Base-by-base conservation (phyloP, 2,113 vertebrate species). In the Mixornis gularis region DNA sequence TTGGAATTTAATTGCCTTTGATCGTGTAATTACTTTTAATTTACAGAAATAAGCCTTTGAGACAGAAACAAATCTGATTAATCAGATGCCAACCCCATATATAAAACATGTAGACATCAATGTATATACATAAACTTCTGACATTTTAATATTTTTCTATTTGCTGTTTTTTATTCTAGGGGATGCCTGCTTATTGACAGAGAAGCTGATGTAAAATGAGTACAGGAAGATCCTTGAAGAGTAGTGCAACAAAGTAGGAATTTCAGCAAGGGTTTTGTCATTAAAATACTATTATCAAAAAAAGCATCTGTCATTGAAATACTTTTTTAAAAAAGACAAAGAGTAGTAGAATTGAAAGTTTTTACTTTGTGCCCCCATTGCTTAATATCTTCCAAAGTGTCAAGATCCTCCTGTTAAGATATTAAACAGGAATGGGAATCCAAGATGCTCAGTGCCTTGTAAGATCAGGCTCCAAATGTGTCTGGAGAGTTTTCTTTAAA, bases 31-130 rank as follows among this genome's bases (percentile, higher is more conserved):
- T 92, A 40, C 77, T 89, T 93, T 88, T 71, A 43, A 51, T 82
- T 86, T 89, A 86, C 44, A 74, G 48, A 87, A 90, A 41, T 83
- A 78, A 95, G 48, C 52, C 76, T 91, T 87, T 85, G 85, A 96
- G 76, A 69, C 12, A 70, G 52, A 88, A 90, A 46, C 20, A 83
- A 74, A 60, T 88, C 30, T 90, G 53, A 24, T 84, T 86, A 93
- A 84, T 51, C 44, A 79, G 43, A 53, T 83, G 55, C 48, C 63
- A 22, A 77, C 58, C 30, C 40, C 32, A 73, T 82, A 70, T 59
- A 59, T 51, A 87, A 89, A 92, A 55, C 26, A 56, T 27, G 26
- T 85, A 32, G 58, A 68, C 81, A 85, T 76, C 29, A 25, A 87
- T 68, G 56, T 24, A 17, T 66, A 22, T 44, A 22, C n/a, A 58